Base-by-base conservation (phyloP, 2,888 invertebrate genomes). In the Amphiduros pacificus region DNA sequence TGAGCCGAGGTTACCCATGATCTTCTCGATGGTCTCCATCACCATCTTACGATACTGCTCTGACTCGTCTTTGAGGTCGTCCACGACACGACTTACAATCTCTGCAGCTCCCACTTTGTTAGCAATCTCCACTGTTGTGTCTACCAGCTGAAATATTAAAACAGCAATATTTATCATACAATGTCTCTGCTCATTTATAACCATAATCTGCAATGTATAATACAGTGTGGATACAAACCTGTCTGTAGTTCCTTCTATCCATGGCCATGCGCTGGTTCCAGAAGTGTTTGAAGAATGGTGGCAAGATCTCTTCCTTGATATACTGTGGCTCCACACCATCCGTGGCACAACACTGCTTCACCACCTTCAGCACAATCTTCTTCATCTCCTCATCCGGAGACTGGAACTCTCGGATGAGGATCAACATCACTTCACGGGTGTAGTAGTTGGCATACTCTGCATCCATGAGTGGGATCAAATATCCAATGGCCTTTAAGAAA, bases 351-450 rank as follows among this genome's bases (percentile, higher is more conserved):
- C 99, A 99, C 84, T 99, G 99, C 83, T 99, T 99, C 64, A 99
- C 99, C 65, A 98, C 94, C 87, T 99, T 99, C 68, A 99, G 86
- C 0, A 99, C 99, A 85, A 99, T 99, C 82, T 99, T 99, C 84
- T 99, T 99, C 99, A 99, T 99, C 87, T 99, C 99, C 83, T 99
- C 99, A 83, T 99, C 99, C 0, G 99, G 99, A 61, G 98, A 98
- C 84, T 97, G 97, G 84, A 99, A 99, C 86, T 99, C 99, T 84
- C 99, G 89, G 75, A 99, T 98, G 28, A 99, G 87, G 83, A 99
- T 99, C 84, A 95, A 85, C 96, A 96, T 96, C 81, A 97, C 99
- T 90, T 99, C 99, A 73, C 97, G 88, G 0, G 99, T 99, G 80
- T 99, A 99, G 83, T 99, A 99, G 84, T 97, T 98, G 0, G 99